phyloP scores from a whole-genome alignment of 2,888 invertebrate species.

The Rosalia funebris region DNA sequence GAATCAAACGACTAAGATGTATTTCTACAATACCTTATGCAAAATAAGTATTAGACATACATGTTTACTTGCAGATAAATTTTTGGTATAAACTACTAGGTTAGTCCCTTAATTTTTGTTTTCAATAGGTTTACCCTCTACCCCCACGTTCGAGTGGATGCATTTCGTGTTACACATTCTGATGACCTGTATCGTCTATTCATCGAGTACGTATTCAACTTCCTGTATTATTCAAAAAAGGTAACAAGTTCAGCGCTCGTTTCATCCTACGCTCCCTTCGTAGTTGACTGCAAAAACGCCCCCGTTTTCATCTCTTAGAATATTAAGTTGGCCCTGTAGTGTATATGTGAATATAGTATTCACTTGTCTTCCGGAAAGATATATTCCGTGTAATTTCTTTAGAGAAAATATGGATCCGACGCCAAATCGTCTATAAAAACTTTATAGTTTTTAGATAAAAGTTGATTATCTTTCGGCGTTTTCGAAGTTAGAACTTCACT shows the following conservation, averaged over 20 bases:
- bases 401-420: not conserved
- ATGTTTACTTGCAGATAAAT: too few relatives aligned
- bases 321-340: not conserved
- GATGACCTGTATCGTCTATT: not conserved
- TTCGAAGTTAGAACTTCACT: slow-evolving; percentile 1
- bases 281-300: not conserved
- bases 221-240: not conserved
- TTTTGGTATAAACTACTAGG: too few relatives aligned
- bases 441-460: slow-evolving; percentile 1
- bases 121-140: not conserved
- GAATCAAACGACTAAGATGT: too few relatives aligned
- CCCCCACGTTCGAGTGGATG: not conserved
- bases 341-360: not conserved
- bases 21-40: too few relatives aligned
- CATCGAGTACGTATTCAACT: not conserved
- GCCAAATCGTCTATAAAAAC: not conserved
- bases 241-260: not conserved
- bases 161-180: not conserved
- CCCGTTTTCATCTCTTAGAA: not conserved
- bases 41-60: too few relatives aligned
- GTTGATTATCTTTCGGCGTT: not conserved
- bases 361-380: not conserved
- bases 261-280: not conserved
- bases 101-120: too few relatives aligned
- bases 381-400: not conserved